A percentile compares a stretch with the other conserved stretches of the same genome.
These are phyloP conservation scores for Heterochromis multidens DNA, from an alignment of 2,113 vertebrate species.

Conservation along the genomic window DNA sequence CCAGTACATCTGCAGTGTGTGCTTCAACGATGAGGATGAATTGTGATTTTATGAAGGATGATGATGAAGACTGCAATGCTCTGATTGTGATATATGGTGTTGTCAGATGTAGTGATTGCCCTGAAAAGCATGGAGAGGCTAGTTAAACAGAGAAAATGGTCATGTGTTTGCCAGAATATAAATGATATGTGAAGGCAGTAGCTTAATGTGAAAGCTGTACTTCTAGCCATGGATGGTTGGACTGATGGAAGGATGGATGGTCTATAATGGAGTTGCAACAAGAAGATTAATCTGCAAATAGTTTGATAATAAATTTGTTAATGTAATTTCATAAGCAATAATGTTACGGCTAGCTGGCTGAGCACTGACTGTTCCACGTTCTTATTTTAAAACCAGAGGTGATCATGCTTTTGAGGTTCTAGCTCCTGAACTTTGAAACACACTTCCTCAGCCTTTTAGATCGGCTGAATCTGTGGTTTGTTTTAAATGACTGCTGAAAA, in stretches of 20 bases:
- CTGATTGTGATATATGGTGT: neutral
- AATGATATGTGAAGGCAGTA: neutral
- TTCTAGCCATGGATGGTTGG: neutral
- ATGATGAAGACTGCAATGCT: neutral
- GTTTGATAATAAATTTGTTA: neutral
- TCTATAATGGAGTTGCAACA: neutral
- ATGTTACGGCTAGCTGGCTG: neutral
- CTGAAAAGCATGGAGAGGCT: neutral
- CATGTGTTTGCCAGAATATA: neutral
- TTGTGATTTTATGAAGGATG: slow-evolving; percentile 5
- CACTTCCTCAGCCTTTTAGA: too few relatives aligned
- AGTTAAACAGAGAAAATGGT: neutral
- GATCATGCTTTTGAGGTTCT: too few relatives aligned
- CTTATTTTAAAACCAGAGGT: too few relatives aligned
- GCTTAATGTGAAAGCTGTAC: neutral
- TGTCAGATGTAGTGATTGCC: neutral
- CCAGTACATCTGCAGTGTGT: slow-evolving; percentile 51
- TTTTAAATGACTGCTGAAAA: too few relatives aligned
- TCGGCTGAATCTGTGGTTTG: too few relatives aligned
- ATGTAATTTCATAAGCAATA: neutral
- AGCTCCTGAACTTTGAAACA: too few relatives aligned
- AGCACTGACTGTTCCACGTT: too few relatives aligned
- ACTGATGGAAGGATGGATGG: neutral
- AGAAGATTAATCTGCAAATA: neutral
- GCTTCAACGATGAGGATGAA: slow-evolving; percentile 21